Base-by-base conservation (phyloP, 2,797 vertebrate species). In the Morelia viridis region DNA sequence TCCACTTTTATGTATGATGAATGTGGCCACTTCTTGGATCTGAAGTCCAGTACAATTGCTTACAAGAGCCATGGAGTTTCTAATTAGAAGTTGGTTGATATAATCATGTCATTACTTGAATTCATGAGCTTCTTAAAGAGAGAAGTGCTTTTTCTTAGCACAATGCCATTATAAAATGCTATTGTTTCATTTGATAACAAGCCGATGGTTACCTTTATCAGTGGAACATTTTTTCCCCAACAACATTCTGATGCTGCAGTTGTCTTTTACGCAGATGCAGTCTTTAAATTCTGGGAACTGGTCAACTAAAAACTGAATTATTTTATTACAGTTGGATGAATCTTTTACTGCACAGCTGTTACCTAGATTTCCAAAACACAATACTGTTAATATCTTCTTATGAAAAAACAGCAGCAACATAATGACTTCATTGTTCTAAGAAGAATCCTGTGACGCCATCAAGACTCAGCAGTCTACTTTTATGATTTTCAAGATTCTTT, bases 281-380 rank as follows among this genome's bases (percentile, higher is more conserved):
- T 95, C 96, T 95, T 88, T 97, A 96, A 98, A 96, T 19, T 96
- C 96, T 28, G 97, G 97, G 89, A 98, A 98, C 76, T 93, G 94
- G 0, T 97, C 95, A 93, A 97, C 89, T 91, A 98, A 96, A 31
- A 95, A 95, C 87, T 97, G 97, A 93, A 98, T 97, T 90, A 97
- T 98, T 97, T 96, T 93, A 91, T 98, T 98, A 97, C 98, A 99
- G 87, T 61, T 94, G 90, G 95, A 90, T 90, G 94, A 91, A 89
- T 97, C 97, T 96, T 97, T 98, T 95, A 98, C 96, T 95, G 97
- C 97, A 96, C 98, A 98, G 93, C 94, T 95, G 90, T 97, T 97
- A 96, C 96, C 98, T 98, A 95, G 89, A 96, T 96, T 87, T 95
- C 93, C 95, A 96, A 95, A 88, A 96, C 28, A 94, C 71, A 93